phyloP scores from a whole-genome alignment of 2,888 invertebrate genomes.

The Hydroisotoma schaefferi region DNA sequence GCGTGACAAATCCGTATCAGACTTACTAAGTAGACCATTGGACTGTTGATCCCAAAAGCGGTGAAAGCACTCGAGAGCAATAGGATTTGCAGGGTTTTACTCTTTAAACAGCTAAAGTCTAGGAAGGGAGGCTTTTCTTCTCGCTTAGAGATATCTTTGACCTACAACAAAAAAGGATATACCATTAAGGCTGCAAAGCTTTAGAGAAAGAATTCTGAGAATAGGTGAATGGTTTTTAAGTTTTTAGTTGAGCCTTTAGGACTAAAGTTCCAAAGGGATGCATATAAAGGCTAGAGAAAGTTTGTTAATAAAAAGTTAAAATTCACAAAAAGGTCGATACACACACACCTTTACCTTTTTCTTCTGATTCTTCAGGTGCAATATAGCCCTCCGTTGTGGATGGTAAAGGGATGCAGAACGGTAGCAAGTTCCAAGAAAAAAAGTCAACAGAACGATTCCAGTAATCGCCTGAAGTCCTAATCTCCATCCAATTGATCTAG shows the following conservation, averaged over 20 bases:
- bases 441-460: conserved; percentile 75
- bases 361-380: conserved; percentile 84
- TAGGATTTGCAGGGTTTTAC: conserved; percentile 77
- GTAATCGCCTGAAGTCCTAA: conserved; percentile 79
- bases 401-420: conserved; percentile 80
- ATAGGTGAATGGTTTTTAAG: no score
- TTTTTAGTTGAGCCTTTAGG: no score
- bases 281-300: no score
- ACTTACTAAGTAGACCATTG: conserved; percentile 71
- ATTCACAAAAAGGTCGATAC: no score
- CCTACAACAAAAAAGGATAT: conserved; percentile 50
- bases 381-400: conserved; percentile 77
- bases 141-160: conserved; percentile 64
- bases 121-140: conserved; percentile 81
- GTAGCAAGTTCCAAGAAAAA: conserved; percentile 81
- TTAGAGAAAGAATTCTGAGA: background rate
- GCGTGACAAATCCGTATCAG: no score
- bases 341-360: conserved; percentile 60
- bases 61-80: conserved; percentile 74
- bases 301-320: no score
- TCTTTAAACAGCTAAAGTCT: conserved; percentile 77
- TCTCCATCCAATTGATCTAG: conserved; percentile 76
- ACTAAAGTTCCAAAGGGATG: no score
- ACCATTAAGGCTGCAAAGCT: background rate
- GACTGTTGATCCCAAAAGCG: conserved; percentile 80